Conservation (phyloP, 2,797 vertebrate species). For the Poeciliopsis presidionis region DNA sequence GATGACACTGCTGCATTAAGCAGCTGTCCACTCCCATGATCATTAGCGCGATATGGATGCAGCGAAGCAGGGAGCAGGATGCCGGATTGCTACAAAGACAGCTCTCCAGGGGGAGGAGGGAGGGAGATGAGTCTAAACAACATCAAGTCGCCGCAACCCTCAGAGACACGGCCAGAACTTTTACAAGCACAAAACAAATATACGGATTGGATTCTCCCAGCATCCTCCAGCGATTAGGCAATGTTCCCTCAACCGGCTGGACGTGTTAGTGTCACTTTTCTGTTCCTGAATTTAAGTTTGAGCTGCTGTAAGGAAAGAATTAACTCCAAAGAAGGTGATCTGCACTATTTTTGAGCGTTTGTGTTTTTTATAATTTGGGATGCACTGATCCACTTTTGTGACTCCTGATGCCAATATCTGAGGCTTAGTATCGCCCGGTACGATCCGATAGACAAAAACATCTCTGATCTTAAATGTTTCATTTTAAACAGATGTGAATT, state of each 20-base stretch:
- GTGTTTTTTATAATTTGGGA: not conserved
- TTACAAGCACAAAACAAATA: constrained; percentile 64
- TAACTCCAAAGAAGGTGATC: not conserved
- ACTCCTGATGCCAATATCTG: too few species aligned
- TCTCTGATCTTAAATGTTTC: too few species aligned
- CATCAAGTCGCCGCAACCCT: constrained; percentile 72
- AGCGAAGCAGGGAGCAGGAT: constrained; percentile 73
- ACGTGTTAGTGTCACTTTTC: constrained; percentile 4
- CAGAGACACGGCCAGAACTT: constrained; percentile 61
- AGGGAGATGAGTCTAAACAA: constrained; percentile 69
- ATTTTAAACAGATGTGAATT: too few species aligned
- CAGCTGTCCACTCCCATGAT: constrained; percentile 81
- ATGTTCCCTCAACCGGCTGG: constrained; percentile 46
- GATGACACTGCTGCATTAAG: constrained; percentile 79
- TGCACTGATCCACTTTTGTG: not conserved
- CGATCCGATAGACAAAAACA: too few species aligned
- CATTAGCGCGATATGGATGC: constrained; percentile 78
- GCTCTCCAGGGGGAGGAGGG: constrained; percentile 55
- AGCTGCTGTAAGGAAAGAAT: not conserved
- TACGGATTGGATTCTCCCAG: constrained; percentile 45
- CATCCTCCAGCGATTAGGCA: constrained; percentile 49
- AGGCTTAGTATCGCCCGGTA: too few species aligned
- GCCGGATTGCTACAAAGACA: constrained; percentile 72
- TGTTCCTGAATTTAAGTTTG: not conserved
- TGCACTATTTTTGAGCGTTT: not conserved